Percentiles rank a stretch among this genome's conserved stretches.
These are phyloP conservation scores for Cheilinus undulatus DNA, from an alignment of 2,113 vertebrate genomes.

Conservation along the genomic window DNA sequence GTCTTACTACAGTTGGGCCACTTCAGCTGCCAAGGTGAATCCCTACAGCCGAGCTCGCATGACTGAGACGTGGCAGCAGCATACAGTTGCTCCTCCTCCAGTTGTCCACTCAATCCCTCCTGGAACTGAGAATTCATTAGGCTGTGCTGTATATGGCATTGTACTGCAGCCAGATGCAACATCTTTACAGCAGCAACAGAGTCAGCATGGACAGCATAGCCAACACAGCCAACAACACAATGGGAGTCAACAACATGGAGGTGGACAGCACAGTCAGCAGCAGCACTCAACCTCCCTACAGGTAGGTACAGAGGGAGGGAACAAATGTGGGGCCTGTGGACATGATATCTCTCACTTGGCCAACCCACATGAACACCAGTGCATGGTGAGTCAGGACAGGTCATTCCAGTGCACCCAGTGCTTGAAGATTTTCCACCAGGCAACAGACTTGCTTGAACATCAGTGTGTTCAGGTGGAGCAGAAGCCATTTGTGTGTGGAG, in stretches of 20 bases:
- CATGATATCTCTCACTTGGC: constrained; percentile 93
- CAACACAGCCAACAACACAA: constrained; percentile 78
- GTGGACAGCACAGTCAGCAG: constrained; percentile 77
- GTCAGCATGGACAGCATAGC: constrained; percentile 78
- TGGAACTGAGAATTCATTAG: constrained; percentile 89
- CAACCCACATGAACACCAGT: constrained; percentile 96
- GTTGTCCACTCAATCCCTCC: constrained; percentile 91
- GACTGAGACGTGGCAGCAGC: constrained; percentile 89
- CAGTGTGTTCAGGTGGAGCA: constrained; percentile 98
- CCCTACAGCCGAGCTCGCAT: constrained; percentile 83
- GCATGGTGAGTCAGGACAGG: constrained; percentile 92
- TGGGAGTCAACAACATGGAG: constrained; percentile 75
- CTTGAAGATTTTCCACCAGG: constrained; percentile 98
- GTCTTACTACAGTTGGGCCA: constrained; percentile 72
- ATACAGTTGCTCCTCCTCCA: constrained; percentile 86
- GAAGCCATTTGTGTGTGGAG: constrained; percentile 96
- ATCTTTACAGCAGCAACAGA: constrained; percentile 85
- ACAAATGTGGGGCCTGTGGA: constrained; percentile 94
- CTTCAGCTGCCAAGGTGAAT: constrained; percentile 82
- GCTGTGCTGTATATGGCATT: constrained; percentile 95
- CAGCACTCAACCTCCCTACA: constrained; percentile 75
- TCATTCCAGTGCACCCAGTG: constrained; percentile 99
- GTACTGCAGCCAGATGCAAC: constrained; percentile 90
- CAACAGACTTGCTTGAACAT: constrained; percentile 95
- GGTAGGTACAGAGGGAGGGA: constrained; percentile 85